A percentile compares a stretch with the other conserved stretches of the same genome.
Evolutionary conservation across 2,888 invertebrate genomes (phyloP).

Genomic region (Caenorhabditis auriculariae): DNA sequence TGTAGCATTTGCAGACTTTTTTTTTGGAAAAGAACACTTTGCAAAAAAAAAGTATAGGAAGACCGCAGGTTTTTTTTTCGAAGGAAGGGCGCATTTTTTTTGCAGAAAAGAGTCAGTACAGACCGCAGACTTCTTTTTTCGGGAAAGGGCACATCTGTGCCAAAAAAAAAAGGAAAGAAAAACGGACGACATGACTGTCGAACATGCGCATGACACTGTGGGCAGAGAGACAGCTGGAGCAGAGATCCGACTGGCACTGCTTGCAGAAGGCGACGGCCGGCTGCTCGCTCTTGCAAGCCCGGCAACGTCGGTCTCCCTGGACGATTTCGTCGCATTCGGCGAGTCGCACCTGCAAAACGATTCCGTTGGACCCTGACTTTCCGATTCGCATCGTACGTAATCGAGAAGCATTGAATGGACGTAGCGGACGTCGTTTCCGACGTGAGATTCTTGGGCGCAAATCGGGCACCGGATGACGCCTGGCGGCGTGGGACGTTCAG

Average conservation of each 20-base stretch:
- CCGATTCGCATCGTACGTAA: too few relatives aligned
- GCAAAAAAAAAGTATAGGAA: too few relatives aligned
- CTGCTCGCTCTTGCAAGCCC: conserved; percentile 92
- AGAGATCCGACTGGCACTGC: conserved; percentile 90
- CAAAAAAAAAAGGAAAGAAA: conserved; percentile 64
- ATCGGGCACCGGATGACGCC: conserved; percentile 66
- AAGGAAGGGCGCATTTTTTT: too few relatives aligned
- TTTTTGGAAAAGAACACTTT: too few relatives aligned
- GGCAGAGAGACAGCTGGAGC: conserved; percentile 89
- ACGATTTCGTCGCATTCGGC: conserved; percentile 29
- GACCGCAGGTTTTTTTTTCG: too few relatives aligned
- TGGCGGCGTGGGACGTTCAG: conserved; percentile 49
- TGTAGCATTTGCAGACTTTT: too few relatives aligned
- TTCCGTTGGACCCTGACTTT: too few relatives aligned
- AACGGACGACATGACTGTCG: conserved; percentile 77
- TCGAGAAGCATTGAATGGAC: conserved; percentile 81
- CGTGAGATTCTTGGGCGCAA: conserved; percentile 74
- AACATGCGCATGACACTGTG: conserved; percentile 96
- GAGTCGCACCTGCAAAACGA: conserved; percentile 35
- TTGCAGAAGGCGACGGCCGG: conserved; percentile 86
- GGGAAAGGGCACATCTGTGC: too few relatives aligned
- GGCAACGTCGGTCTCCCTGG: conserved; percentile 74
- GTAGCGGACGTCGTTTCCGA: conserved; percentile 60
- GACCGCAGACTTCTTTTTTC: too few relatives aligned
- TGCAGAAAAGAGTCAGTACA: too few relatives aligned